Evolutionary conservation across 2,888 invertebrate species (phyloP), one percentile per base, ranked within the genome.

Genomic region (Mimumesa dahlbomi): DNA sequence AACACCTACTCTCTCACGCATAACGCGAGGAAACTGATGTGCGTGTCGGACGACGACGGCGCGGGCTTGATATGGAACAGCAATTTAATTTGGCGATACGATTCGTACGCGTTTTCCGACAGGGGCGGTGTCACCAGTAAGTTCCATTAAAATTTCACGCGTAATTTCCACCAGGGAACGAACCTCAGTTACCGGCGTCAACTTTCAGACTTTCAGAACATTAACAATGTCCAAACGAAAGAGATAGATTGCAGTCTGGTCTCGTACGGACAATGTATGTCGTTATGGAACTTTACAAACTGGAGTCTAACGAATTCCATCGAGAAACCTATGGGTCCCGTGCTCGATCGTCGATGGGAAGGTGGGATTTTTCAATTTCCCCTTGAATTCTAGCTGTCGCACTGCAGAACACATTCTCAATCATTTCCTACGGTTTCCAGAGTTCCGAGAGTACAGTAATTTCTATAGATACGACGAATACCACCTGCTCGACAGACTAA

Each of bases 331-430:
- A 79, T 81, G 75, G 75, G 76, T 13, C 83, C 83, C 0, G 79
- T 86, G 16, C 61, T 73, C 2, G 86, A 87, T 45, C 69, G 50
- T 19, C 79, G 85, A 52, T 87, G 85, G 87, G 86, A 87, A 84
- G 74, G 86, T 86, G 72, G 49, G 67, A 43, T 11, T n/a, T 9
- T n/a, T n/a, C n/a, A 21, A 57, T 49, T 13, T n/a, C 2, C 3
- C 21, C 14, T 2, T 6, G 21, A 14, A 22, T n/a, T 40, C 22
- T 19, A 3, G 7, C 9, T 3, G 1, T 31, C 2, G 21, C 22
- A 1, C 6, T 25, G 46, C 45, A 22, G 13, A 16, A 16, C 6
- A 40, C 1, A 7, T 1, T 5, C 40, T 16, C 4, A 16, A 40
- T n/a, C n/a, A n/a, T 16, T 2, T 21, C 2, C 6, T 2, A 0